Evolutionary conservation across 2,888 invertebrate species (phyloP).

Genomic region (Thecophora atra): DNA sequence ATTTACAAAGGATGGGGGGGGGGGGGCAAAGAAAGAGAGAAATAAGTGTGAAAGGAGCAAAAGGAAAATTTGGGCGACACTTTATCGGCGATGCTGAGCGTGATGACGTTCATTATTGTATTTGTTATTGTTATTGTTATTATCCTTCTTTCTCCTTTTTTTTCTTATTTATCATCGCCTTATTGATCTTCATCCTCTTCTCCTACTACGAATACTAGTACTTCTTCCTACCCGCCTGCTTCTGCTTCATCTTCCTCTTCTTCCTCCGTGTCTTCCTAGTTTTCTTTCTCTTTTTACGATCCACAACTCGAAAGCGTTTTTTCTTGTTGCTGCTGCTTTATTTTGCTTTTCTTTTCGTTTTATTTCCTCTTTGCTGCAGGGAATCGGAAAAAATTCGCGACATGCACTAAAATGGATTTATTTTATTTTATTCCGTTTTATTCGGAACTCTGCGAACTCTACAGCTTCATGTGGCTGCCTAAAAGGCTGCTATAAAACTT

Average conservation of each 20-base stretch:
- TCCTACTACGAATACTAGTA: not conserved
- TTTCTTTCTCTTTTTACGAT: conserved; percentile 11
- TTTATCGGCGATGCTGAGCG: too few species aligned
- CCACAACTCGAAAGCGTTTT: not conserved
- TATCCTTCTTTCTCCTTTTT: too few species aligned
- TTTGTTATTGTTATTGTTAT: conserved; percentile 2
- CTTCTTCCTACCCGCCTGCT: not conserved
- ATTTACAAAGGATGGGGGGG: too few species aligned
- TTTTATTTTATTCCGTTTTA: not conserved
- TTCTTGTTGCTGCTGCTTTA: not conserved
- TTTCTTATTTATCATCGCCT: too few species aligned
- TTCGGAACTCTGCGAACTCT: too few species aligned
- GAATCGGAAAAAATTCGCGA: conserved; percentile 12
- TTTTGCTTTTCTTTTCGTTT: not conserved
- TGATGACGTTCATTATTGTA: too few species aligned
- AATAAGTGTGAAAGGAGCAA: too few species aligned
- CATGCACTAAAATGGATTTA: conserved; percentile 14
- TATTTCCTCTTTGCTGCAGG: not conserved
- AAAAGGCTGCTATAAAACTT: too few species aligned
- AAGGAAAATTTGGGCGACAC: too few species aligned
- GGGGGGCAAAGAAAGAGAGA: too few species aligned
- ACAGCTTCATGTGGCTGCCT: too few species aligned
- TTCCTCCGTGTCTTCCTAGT: conserved; percentile 1
- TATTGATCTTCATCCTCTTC: too few species aligned
- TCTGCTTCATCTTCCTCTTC: not conserved